A percentile compares a stretch with the other conserved stretches of the same genome.
phyloP scores from a whole-genome alignment of 2,797 vertebrate genomes.

The Apogon talboti region DNA sequence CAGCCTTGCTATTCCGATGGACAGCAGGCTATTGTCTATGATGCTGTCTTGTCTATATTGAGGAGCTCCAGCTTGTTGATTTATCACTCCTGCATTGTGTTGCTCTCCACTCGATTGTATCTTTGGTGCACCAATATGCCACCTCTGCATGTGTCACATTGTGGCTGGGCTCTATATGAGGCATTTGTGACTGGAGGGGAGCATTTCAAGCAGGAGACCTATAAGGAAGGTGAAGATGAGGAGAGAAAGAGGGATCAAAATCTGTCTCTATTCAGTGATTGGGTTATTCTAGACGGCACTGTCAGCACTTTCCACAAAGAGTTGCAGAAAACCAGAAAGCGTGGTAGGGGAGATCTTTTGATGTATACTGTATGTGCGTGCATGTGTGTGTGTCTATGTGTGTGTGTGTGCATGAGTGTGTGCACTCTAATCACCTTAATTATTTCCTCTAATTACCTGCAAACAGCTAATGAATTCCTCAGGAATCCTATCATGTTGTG shows the following conservation, averaged over 20 bases:
- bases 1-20: slow-evolving; percentile 42
- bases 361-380: slow-evolving; percentile 79
- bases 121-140: slow-evolving; percentile 74
- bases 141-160: slow-evolving; percentile 79
- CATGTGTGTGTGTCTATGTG: slow-evolving; percentile 39
- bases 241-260: slow-evolving; percentile 60
- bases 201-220: slow-evolving; percentile 55
- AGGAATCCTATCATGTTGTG: slow-evolving; percentile 98
- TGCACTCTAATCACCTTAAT: slow-evolving; percentile 98
- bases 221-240: slow-evolving; percentile 63
- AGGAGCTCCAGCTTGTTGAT: slow-evolving; percentile 72
- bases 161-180: slow-evolving; percentile 58
- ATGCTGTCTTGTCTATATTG: slow-evolving; percentile 65
- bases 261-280: slow-evolving; percentile 68
- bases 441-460: slow-evolving; percentile 99
- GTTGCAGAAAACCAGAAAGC: slow-evolving; percentile 83
- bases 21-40: slow-evolving; percentile 65
- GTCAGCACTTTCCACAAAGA: slow-evolving; percentile 91
- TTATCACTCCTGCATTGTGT: slow-evolving; percentile 79
- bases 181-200: slow-evolving; percentile 77
- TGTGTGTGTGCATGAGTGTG: slow-evolving; percentile 18
- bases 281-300: slow-evolving; percentile 77
- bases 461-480: slow-evolving; percentile 99
- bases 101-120: slow-evolving; percentile 69
- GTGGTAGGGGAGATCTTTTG: slow-evolving; percentile 83